phyloP scores from a whole-genome alignment of 2,888 invertebrate genomes.

The Drosophila affinis region DNA sequence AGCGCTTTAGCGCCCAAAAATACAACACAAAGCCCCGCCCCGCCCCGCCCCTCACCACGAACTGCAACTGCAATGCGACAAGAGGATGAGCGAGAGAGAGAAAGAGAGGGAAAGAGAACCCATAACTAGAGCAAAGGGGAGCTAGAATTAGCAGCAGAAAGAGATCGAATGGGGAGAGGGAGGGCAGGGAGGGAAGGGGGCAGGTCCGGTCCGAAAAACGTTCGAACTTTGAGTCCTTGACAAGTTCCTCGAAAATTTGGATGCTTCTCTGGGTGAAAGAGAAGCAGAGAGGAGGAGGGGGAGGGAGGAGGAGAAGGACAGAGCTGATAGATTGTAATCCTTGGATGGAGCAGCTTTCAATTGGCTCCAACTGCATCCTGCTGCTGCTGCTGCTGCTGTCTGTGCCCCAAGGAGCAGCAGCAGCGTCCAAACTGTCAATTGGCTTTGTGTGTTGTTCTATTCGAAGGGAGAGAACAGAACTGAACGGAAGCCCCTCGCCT shows the following conservation, averaged over 20 bases:
- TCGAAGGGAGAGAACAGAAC: not conserved
- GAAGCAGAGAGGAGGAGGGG: not conserved
- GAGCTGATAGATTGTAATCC: conserved; percentile 76
- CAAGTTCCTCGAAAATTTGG: conserved; percentile 39
- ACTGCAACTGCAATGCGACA: conserved; percentile 71
- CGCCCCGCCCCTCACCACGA: conserved; percentile 38
- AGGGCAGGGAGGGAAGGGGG: not conserved
- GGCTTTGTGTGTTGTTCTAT: conserved; percentile 45
- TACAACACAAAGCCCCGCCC: conserved; percentile 62
- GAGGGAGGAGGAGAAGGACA: conserved; percentile 10
- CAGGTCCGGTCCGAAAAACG: conserved; percentile 24
- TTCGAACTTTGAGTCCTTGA: conserved; percentile 51
- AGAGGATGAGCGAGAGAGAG: conserved; percentile 40
- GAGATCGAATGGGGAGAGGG: not conserved
- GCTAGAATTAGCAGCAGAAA: not conserved
- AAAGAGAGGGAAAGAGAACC: conserved; percentile 11
- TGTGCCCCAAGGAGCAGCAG: not conserved
- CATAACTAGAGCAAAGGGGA: conserved; percentile 23
- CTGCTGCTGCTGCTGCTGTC: not conserved
- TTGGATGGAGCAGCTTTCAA: conserved; percentile 72
- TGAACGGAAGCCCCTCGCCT: too few relatives aligned
- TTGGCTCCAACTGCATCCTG: conserved; percentile 49
- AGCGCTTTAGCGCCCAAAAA: conserved; percentile 63
- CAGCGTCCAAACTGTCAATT: conserved; percentile 52
- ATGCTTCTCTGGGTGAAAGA: not conserved